phyloP scores from a whole-genome alignment of 2,113 vertebrate species.

The Percina caprodes region DNA sequence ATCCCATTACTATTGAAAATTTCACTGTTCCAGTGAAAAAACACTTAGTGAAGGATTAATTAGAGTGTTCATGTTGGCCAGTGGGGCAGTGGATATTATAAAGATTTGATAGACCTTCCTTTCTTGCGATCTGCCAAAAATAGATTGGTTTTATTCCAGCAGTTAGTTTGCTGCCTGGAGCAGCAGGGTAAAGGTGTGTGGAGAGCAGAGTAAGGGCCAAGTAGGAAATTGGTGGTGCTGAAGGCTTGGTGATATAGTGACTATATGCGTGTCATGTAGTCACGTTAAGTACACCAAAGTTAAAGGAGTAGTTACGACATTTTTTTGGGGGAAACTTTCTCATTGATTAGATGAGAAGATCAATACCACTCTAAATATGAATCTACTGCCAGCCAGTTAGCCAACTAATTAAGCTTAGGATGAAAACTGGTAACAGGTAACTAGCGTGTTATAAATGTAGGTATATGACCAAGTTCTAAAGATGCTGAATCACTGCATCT shows the following conservation, averaged over 20 bases:
- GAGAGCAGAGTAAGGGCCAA: not conserved
- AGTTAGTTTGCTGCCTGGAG: slow-evolving; percentile 22
- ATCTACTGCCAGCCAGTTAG: not conserved
- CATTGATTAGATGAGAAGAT: not conserved
- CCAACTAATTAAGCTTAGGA: not conserved
- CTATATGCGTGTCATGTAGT: not conserved
- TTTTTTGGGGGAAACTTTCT: not conserved
- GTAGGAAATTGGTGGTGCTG: not conserved
- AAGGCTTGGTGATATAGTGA: not conserved
- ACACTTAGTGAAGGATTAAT: slow-evolving; percentile 54
- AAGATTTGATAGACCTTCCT: slow-evolving; percentile 24
- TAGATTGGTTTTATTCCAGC: slow-evolving; percentile 12
- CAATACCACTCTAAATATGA: too few species aligned
- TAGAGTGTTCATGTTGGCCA: slow-evolving; percentile 36
- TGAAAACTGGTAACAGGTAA: not conserved
- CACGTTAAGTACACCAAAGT: not conserved
- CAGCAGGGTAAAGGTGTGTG: slow-evolving; percentile 4
- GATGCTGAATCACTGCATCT: not conserved
- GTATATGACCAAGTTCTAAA: not conserved
- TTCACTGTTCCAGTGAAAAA: slow-evolving; percentile 46
- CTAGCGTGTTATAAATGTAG: not conserved
- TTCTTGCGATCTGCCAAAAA: slow-evolving; percentile 44
- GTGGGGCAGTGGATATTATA: slow-evolving; percentile 23
- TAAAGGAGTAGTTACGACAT: not conserved
- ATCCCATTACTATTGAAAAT: slow-evolving; percentile 40